Percentiles rank a stretch among this genome's conserved stretches.
Conservation (phyloP, 2,797 vertebrate genomes). For the Eurystomus glaucurus region DNA sequence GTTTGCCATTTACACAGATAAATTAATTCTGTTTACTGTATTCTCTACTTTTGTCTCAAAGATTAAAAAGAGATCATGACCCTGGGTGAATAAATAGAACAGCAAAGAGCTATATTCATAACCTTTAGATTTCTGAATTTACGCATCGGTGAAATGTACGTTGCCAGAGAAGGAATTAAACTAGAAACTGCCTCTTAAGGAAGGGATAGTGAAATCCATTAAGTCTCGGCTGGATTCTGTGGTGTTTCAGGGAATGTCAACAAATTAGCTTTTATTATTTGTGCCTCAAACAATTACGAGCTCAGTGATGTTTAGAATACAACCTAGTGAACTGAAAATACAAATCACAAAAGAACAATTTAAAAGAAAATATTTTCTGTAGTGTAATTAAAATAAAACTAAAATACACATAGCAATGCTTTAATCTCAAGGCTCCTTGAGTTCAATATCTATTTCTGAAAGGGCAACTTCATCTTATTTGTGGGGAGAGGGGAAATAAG, state of each 20-base stretch:
- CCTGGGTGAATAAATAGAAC: slow-evolving; percentile 42
- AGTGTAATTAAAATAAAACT: slow-evolving; percentile 13
- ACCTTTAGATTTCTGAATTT: slow-evolving; percentile 35
- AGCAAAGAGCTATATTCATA: slow-evolving; percentile 24
- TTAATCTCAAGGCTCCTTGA: slow-evolving; percentile 4
- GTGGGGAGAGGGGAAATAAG: background rate
- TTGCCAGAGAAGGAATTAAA: slow-evolving; percentile 47
- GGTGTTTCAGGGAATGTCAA: slow-evolving; percentile 45
- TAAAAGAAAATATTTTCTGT: slow-evolving; percentile 42
- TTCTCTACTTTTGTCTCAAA: background rate
- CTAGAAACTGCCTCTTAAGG: slow-evolving; percentile 36
- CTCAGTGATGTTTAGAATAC: slow-evolving; percentile 28
- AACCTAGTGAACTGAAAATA: slow-evolving; percentile 11
- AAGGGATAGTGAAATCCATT: slow-evolving; percentile 37
- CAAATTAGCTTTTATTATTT: slow-evolving; percentile 61
- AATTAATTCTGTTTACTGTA: background rate
- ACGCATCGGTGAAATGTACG: background rate
- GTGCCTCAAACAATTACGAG: slow-evolving; percentile 35
- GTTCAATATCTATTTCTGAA: slow-evolving; percentile 2
- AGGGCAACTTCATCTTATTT: background rate
- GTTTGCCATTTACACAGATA: background rate
- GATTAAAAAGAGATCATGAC: slow-evolving; percentile 2
- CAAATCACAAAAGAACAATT: background rate
- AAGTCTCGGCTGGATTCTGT: slow-evolving; percentile 21
- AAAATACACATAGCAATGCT: background rate